Conservation (phyloP, 2,888 invertebrate genomes). For the Caenorhabditis uteleia region DNA sequence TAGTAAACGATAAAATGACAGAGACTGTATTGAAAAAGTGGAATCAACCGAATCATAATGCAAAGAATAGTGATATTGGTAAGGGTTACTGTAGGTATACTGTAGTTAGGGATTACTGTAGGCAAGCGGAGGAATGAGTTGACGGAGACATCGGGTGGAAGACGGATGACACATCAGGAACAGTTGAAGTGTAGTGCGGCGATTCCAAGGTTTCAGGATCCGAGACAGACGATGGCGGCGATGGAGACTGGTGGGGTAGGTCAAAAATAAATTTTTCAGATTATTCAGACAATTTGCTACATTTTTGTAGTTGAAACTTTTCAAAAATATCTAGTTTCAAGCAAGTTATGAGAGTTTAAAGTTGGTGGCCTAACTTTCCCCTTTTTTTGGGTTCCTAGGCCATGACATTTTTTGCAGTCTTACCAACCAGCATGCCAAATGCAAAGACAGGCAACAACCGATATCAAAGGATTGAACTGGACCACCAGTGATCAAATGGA, state of each 20-base stretch:
- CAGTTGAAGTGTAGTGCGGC: slow-evolving; percentile 44
- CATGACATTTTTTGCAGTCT: too few species aligned
- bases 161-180: slow-evolving; percentile 51
- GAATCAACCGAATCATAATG: slow-evolving; percentile 53
- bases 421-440: slow-evolving; percentile 28
- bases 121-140: slow-evolving; percentile 49
- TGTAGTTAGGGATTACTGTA: slow-evolving; percentile 4
- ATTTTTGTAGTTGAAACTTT: neutral
- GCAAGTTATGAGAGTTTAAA: too few species aligned
- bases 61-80: slow-evolving; percentile 58
- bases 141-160: slow-evolving; percentile 48
- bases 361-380: too few species aligned
- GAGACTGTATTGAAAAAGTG: slow-evolving; percentile 52
- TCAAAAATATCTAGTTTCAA: too few species aligned
- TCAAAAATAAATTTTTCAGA: slow-evolving; percentile 7
- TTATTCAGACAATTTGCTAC: neutral
- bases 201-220: slow-evolving; percentile 54
- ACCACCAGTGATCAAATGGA: slow-evolving; percentile 56
- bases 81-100: neutral
- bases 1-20: slow-evolving; percentile 57
- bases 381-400: too few species aligned
- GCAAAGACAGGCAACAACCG: slow-evolving; percentile 55
- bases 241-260: slow-evolving; percentile 4
- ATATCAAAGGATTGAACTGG: slow-evolving; percentile 53
- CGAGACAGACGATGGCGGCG: slow-evolving; percentile 41